phyloP scores from a whole-genome alignment of 2,888 invertebrate species.

The Tetranychus truncatus region DNA sequence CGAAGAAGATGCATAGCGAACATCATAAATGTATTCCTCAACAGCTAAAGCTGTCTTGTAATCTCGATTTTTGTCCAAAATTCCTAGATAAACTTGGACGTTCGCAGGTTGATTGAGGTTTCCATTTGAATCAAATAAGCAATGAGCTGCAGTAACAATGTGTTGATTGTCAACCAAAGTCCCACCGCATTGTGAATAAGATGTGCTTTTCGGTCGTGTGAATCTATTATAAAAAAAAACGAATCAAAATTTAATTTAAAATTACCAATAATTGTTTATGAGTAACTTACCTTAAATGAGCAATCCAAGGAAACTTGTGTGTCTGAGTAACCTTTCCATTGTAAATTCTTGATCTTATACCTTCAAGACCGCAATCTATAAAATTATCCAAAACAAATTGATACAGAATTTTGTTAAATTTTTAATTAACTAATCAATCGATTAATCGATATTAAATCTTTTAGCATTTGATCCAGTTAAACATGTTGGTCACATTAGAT shows the following conservation, averaged over 20 bases:
- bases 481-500: no score
- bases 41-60: not conserved
- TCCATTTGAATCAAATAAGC: not conserved
- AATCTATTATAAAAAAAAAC: not conserved
- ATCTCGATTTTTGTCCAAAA: not conserved
- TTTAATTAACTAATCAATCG: no score
- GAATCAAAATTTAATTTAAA: not conserved
- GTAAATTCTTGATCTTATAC: not conserved
- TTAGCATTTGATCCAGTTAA: no score
- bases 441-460: no score
- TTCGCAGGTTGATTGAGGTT: not conserved
- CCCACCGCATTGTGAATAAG: slow-evolving; percentile 6
- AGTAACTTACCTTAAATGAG: not conserved
- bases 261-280: not conserved
- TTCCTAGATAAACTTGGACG: not conserved
- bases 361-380: not conserved
- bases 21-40: not conserved
- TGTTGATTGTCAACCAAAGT: not conserved
- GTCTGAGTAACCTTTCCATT: not conserved
- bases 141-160: not conserved
- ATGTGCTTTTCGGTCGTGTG: not conserved
- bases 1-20: not conserved
- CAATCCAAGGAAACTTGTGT: slow-evolving; percentile 2
- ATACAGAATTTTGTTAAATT: no score
- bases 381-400: no score